phyloP scores from a whole-genome alignment of 2,888 invertebrate genomes.

The Mythimna lalbum region DNA sequence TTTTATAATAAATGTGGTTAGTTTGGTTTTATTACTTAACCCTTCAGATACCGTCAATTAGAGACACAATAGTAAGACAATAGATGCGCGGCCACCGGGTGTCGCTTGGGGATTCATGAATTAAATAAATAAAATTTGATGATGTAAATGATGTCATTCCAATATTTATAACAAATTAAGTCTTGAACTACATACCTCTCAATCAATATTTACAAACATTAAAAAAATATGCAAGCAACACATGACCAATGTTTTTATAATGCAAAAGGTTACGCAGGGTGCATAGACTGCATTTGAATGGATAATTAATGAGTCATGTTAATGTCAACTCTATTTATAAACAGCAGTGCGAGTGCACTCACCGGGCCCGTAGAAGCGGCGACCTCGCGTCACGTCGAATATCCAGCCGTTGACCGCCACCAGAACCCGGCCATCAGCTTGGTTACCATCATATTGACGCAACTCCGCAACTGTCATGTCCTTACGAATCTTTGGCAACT shows the following conservation, averaged over 20 bases:
- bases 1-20: not conserved
- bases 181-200: too few relatives aligned
- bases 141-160: not conserved
- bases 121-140: not conserved
- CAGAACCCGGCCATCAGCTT: slow-evolving; percentile 96
- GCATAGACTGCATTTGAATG: slow-evolving; percentile 70
- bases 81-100: too few relatives aligned
- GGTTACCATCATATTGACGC: slow-evolving; percentile 96
- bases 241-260: slow-evolving; percentile 50
- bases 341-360: slow-evolving; percentile 76
- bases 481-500: slow-evolving; percentile 95
- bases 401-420: slow-evolving; percentile 98
- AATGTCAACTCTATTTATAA: slow-evolving; percentile 84
- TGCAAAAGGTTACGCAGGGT: slow-evolving; percentile 63
- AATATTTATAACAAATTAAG: too few relatives aligned
- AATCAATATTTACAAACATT: slow-evolving; percentile 7
- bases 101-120: too few relatives aligned
- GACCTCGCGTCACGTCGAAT: slow-evolving; percentile 98
- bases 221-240: slow-evolving; percentile 15
- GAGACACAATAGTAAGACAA: too few relatives aligned
- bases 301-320: slow-evolving; percentile 69
- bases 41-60: too few relatives aligned
- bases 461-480: slow-evolving; percentile 98
- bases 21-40: slow-evolving; percentile 1
- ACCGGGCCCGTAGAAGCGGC: slow-evolving; percentile 98